Evolutionary conservation across 2,797 vertebrate species (phyloP).

Genomic region (Adelosebastes latens): DNA sequence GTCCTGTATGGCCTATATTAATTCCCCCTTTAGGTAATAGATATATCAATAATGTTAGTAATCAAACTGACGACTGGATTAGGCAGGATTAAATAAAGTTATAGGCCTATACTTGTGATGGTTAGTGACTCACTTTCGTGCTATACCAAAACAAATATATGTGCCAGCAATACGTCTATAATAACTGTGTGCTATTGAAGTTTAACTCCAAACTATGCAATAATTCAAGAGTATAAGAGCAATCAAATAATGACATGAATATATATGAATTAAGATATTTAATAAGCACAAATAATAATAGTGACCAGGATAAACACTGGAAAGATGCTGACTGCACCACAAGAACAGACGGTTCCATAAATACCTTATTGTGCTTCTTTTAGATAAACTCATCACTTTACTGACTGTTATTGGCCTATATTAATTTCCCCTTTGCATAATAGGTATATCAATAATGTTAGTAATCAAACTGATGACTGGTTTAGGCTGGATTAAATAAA

Average conservation of each 20-base stretch:
- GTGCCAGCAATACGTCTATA: not conserved
- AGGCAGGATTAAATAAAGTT: not conserved
- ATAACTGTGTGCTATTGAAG: not conserved
- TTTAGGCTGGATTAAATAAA: not conserved
- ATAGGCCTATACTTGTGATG: not conserved
- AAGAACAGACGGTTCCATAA: conserved; percentile 14
- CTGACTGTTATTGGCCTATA: not conserved
- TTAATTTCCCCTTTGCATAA: not conserved
- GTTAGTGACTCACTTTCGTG: not conserved
- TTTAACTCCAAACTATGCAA: not conserved
- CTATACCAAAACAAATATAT: too few relatives aligned
- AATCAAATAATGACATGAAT: not conserved
- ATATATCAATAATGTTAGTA: not conserved
- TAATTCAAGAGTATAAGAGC: not conserved
- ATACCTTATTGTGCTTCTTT: not conserved
- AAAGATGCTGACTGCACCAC: conserved; percentile 27
- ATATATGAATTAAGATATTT: too few relatives aligned
- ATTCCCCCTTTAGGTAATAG: not conserved
- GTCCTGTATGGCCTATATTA: not conserved
- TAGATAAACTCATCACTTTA: not conserved
- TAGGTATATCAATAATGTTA: not conserved
- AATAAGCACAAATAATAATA: not conserved
- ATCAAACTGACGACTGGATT: not conserved
- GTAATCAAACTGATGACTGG: not conserved
- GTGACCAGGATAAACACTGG: conserved; percentile 52